Percentiles rank a stretch among this genome's conserved stretches.
These are phyloP conservation scores for Amphimallon solstitiale DNA, from an alignment of 2,888 invertebrate species.

Conservation along the genomic window DNA sequence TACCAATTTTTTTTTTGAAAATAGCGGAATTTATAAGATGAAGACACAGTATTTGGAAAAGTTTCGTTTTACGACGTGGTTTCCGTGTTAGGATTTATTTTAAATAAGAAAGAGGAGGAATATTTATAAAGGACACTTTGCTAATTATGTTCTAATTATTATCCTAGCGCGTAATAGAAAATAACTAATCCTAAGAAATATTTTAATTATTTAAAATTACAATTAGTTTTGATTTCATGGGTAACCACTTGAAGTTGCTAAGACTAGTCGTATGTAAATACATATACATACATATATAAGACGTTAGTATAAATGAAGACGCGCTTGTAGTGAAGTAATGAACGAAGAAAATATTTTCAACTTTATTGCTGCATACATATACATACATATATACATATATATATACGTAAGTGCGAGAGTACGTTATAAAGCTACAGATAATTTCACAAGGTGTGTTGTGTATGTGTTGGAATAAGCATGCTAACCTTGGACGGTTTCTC, in stretches of 20 bases:
- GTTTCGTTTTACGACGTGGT: too few relatives aligned
- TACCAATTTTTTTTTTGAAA: too few relatives aligned
- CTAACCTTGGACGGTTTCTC: constrained; percentile 54
- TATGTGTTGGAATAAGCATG: constrained; percentile 47
- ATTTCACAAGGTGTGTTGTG: constrained; percentile 44
- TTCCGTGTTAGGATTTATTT: too few relatives aligned
- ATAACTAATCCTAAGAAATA: background rate
- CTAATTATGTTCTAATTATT: background rate
- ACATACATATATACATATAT: constrained; percentile 12
- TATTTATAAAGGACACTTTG: background rate
- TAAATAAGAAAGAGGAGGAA: too few relatives aligned
- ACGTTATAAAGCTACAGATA: constrained; percentile 39
- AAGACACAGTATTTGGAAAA: too few relatives aligned
- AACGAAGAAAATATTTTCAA: constrained; percentile 29
- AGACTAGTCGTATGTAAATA: constrained; percentile 25
- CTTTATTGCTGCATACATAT: constrained; percentile 31
- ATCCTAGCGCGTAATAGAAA: background rate
- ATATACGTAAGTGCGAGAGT: constrained; percentile 27
- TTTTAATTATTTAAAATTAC: constrained; percentile 18
- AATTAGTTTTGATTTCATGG: constrained; percentile 10
- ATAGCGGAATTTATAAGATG: too few relatives aligned
- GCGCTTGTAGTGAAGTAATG: constrained; percentile 24
- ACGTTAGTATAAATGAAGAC: constrained; percentile 25
- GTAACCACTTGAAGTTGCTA: constrained; percentile 12
- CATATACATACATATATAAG: constrained; percentile 1